Evolutionary conservation across 2,888 invertebrate species (phyloP).

Genomic region (Tiliacea citrago): DNA sequence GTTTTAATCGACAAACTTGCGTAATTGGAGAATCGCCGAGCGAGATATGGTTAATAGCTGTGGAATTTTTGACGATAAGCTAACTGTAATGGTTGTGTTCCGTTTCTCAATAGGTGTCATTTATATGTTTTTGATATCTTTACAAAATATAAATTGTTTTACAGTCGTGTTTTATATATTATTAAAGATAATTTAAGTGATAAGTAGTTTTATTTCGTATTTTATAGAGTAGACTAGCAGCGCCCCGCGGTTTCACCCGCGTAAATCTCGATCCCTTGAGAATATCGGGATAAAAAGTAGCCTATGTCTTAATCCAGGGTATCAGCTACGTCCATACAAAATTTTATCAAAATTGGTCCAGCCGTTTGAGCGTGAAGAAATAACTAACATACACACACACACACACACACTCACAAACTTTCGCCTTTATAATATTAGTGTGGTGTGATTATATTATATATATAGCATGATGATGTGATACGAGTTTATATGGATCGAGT

Average conservation of each 20-base stretch:
- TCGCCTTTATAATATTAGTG: too few species aligned
- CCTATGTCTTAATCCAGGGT: too few species aligned
- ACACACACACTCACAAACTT: too few species aligned
- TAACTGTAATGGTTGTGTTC: constrained; percentile 61
- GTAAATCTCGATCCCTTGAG: too few species aligned
- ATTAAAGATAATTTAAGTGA: constrained; percentile 26
- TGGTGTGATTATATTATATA: too few species aligned
- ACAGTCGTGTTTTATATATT: constrained; percentile 25
- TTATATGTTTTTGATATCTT: constrained; percentile 54
- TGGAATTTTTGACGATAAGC: constrained; percentile 78
- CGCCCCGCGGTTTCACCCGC: too few species aligned
- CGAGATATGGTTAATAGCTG: constrained; percentile 77
- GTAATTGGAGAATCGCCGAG: constrained; percentile 79
- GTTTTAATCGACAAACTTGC: constrained; percentile 83
- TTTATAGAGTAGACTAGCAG: background rate
- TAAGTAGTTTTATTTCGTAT: constrained; percentile 23
- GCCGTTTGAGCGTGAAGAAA: too few species aligned
- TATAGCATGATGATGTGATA: too few species aligned
- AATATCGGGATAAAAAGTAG: too few species aligned
- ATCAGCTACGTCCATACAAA: too few species aligned
- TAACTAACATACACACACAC: too few species aligned
- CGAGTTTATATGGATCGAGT: constrained; percentile 1
- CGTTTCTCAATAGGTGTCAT: constrained; percentile 57
- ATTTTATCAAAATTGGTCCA: too few species aligned
- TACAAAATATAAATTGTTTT: constrained; percentile 39